These are phyloP conservation scores for Dufourea novaeangliae DNA, from an alignment of 1,140 invertebrate species.

Conservation along the genomic window DNA sequence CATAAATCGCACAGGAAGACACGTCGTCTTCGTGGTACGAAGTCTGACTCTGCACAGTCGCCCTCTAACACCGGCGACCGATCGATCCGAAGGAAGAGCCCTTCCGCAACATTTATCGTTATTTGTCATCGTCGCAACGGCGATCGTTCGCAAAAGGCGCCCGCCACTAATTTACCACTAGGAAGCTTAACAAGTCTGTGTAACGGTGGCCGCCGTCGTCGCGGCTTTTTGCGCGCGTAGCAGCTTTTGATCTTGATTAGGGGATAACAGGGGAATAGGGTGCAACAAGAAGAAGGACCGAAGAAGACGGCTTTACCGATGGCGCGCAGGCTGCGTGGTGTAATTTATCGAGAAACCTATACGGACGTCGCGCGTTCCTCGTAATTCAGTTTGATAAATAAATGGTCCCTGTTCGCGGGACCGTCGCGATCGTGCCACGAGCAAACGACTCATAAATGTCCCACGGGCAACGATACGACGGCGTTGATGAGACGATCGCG, in stretches of 20 bases:
- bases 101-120: slow-evolving; percentile 8
- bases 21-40: neutral
- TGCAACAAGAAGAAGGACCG: neutral
- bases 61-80: neutral
- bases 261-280: slow-evolving; percentile 23
- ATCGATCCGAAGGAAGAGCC: neutral
- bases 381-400: slow-evolving; percentile 56
- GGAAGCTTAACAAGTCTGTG: slow-evolving; percentile 18
- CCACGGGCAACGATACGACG: slow-evolving; percentile 31
- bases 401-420: slow-evolving; percentile 27
- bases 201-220: neutral
- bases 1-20: neutral
- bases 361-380: slow-evolving; percentile 41
- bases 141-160: slow-evolving; percentile 9
- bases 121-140: slow-evolving; percentile 20
- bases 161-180: slow-evolving; percentile 6
- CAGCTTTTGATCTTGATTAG: slow-evolving; percentile 46
- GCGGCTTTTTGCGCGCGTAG: slow-evolving; percentile 8
- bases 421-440: slow-evolving; percentile 21
- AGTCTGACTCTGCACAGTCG: too few species aligned
- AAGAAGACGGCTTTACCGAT: slow-evolving; percentile 1
- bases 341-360: slow-evolving; percentile 55
- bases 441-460: slow-evolving; percentile 52
- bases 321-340: neutral
- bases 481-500: neutral